Base-by-base conservation (phyloP, 1,140 invertebrate genomes). In the Globodera ellingtonae region DNA sequence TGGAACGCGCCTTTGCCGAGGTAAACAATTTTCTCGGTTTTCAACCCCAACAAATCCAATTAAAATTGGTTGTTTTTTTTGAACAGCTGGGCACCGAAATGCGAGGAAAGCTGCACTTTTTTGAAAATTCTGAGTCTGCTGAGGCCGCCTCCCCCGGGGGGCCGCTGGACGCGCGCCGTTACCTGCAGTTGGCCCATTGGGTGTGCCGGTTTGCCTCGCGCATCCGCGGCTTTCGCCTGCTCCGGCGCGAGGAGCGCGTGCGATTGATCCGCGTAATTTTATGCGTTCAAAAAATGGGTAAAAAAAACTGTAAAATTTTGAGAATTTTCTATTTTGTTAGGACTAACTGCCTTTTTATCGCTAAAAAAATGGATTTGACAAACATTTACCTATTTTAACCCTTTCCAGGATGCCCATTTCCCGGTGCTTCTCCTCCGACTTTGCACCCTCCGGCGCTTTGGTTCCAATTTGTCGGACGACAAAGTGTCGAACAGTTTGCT, bases 231-330 rank as follows among this genome's bases (percentile, higher is more conserved):
- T 89, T 84, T 75, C 21, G 56, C 13, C 50, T 79, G 13, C 67
- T 85, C 15, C 50, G 35, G 15, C 59, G 47, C 78, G 76, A 82
- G 21, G 83, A 85, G 70, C 72, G 80, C 48, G 44, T 81, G 21
- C 62, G 72, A 44, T 46, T 86, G 15, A 71, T 85, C 56, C 84
- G 84, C 59, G 83, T 84, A 72, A 62, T 18, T 21, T 13, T 47
- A 24, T 70, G 48, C 35, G 67, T 48, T 65, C 21, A 52, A 59
- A 7, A n/a, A 72, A 48, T 48, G 46, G 71, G 6, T 72, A 21
- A 10, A 21, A 13, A 59, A 35, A 35, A 3, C 35, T 48, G 0
- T 59, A 8, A 7, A 72, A 13, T n/a, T n/a, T 72, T 72, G 0
- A 9, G 62, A 72, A 72, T 6, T 72, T 72, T 72, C 46, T 13